Evolutionary conservation across 2,113 vertebrate species (phyloP).

Genomic region (Calyptommatus sinebrachiatus): DNA sequence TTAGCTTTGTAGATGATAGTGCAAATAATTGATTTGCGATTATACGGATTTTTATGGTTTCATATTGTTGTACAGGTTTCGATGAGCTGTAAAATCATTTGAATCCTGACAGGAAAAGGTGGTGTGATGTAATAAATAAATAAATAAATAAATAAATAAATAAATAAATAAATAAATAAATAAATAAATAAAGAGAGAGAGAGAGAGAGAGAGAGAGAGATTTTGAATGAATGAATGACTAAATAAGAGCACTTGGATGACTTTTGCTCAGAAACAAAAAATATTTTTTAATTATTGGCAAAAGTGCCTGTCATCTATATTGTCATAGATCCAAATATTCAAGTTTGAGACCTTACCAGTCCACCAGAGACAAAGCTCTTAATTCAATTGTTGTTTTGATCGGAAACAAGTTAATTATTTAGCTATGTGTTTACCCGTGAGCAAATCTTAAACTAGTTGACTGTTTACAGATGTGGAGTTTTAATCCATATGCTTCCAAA

Average conservation of each 20-base stretch:
- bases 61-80: background rate
- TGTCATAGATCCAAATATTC: no score
- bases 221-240: background rate
- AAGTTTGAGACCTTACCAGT: background rate
- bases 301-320: no score
- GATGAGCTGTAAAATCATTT: background rate
- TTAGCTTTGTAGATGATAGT: background rate
- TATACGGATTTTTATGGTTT: background rate
- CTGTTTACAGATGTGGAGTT: background rate
- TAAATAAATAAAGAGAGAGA: background rate
- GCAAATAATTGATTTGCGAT: background rate
- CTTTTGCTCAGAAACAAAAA: background rate
- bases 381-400: no score
- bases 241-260: no score
- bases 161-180: background rate
- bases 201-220: no score
- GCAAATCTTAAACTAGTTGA: background rate
- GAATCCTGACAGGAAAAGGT: background rate
- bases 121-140: background rate
- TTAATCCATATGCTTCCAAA: conserved; percentile 28
- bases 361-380: no score
- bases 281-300: no score
- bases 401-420: background rate
- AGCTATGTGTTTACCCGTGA: background rate
- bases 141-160: no score